A percentile compares a stretch with the other conserved stretches of the same genome.
These are phyloP conservation scores for Willisornis vidua DNA, from an alignment of 2,113 vertebrate species.

Conservation along the genomic window DNA sequence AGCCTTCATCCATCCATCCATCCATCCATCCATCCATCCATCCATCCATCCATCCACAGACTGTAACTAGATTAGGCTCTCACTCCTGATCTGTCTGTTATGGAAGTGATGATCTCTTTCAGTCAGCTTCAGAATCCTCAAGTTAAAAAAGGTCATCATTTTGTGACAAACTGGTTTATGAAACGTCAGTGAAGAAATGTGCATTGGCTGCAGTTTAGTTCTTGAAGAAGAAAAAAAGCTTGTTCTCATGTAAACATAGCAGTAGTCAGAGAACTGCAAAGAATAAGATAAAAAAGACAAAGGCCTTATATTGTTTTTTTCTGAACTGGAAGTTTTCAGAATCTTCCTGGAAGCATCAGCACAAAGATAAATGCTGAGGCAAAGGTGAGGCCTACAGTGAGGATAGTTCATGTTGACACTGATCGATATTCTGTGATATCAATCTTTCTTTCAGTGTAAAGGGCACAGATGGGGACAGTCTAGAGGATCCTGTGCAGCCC, in stretches of 20 bases:
- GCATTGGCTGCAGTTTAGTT: background rate
- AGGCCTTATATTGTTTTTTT: background rate
- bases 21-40: background rate
- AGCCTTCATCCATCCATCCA: background rate
- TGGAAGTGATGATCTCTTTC: background rate
- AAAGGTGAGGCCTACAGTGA: slow-evolving; percentile 6
- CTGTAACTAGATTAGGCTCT: background rate
- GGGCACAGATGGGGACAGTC: background rate
- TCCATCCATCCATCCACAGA: background rate
- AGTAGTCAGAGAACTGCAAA: background rate
- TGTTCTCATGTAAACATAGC: background rate
- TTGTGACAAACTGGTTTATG: background rate
- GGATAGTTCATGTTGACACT: background rate
- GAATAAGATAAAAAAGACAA: background rate
- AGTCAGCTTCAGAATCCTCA: background rate
- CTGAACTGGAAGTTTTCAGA: background rate
- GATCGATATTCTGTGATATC: background rate
- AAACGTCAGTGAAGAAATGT: background rate
- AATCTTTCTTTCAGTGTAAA: slow-evolving; percentile 20
- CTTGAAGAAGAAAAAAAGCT: background rate
- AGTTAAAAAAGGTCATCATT: background rate
- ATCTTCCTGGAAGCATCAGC: slow-evolving; percentile 3
- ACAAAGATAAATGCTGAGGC: slow-evolving; percentile 1
- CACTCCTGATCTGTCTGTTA: background rate
- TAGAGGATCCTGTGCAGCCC: background rate